Percentiles rank a stretch among this genome's conserved stretches.
phyloP scores from a whole-genome alignment of 2,113 vertebrate species.

The Stegostoma tigrinum region DNA sequence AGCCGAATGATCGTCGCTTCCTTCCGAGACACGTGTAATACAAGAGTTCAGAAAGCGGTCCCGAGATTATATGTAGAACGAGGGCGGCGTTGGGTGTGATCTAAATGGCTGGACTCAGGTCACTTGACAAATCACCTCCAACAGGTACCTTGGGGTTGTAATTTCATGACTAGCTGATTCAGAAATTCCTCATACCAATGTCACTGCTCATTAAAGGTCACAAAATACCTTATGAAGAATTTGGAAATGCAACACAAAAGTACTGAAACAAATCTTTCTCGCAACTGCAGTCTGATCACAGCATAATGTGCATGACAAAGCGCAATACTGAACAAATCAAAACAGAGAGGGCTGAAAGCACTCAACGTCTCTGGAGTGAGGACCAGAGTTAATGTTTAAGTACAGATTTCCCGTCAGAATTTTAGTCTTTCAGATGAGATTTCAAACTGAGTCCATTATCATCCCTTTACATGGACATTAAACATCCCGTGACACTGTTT shows the following conservation, averaged over 20 bases:
- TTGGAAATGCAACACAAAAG: background rate
- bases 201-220: background rate
- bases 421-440: no score
- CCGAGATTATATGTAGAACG: constrained; percentile 20
- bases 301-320: background rate
- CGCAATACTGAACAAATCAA: background rate
- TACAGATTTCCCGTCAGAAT: no score
- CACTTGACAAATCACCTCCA: constrained; percentile 6
- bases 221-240: background rate
- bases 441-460: no score
- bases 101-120: constrained; percentile 14
- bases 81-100: background rate
- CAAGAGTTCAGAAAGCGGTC: constrained; percentile 13
- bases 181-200: background rate
- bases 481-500: no score
- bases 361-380: background rate
- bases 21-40: background rate
- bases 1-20: background rate
- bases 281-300: background rate
- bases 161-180: background rate
- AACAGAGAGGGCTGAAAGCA: background rate
- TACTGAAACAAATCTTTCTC: background rate
- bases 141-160: background rate
- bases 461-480: no score
- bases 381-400: background rate